Evolutionary conservation across 2,113 vertebrate species (phyloP), one percentile per base, ranked within the genome.

Genomic region (Epinephelus cyanopodus): DNA sequence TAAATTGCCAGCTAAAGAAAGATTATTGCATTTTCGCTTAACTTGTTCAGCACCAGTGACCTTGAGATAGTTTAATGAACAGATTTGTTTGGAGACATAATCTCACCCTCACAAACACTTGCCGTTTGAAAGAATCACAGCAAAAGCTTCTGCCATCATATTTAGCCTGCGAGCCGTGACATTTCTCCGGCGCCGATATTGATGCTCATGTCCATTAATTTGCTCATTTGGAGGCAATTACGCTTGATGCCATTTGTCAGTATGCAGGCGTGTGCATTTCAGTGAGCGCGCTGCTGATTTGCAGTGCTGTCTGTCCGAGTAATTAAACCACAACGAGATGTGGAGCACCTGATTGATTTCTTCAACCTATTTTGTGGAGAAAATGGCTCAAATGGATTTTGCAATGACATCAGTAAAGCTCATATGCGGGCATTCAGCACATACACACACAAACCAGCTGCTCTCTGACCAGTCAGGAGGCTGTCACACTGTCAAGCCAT

Each of bases 191-290:
- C 19, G 2, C 70, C 6, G 14, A 47, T 87, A 84, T 82, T 56
- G 83, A 81, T 72, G 79, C 71, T 81, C 53, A 10, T 76, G 87
- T 87, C 78, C 84, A 80, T 91, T 93, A 58, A 92, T 90, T 88
- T 63, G 72, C 80, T 91, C 87, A 87, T 94, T 91, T 87, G 73
- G 81, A 91, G 67, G 83, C 87, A 89, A 92, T 95, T 92, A 93
- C 8, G 19, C 21, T 29, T 77, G 85, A 83, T 80, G 79, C 45
- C 74, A 74, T 88, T 88, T 74, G 81, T 92, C 88, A 87, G 76
- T 74, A 83, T 56, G 85, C 86, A 27, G 79, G 29, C 68, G 25
- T 71, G 71, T 62, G 77, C 82, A 37, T 91, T 89, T 87, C 72
- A 39, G 48, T 0, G 62, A 68, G 77, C 5, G 27, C 25, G 5